phyloP scores from a whole-genome alignment of 2,888 invertebrate species.

The Lochmaea capreae region DNA sequence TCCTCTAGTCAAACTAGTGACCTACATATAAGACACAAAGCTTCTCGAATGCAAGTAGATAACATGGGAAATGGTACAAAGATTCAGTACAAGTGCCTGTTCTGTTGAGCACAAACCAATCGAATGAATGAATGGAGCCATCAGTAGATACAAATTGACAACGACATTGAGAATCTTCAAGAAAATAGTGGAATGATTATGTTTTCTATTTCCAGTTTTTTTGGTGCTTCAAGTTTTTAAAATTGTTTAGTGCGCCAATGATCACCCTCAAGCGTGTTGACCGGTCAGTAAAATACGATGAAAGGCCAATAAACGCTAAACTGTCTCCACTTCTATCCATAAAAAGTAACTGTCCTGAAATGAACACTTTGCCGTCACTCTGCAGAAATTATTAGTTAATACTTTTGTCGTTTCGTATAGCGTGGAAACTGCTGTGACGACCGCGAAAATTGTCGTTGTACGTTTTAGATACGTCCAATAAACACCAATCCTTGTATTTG shows the following conservation, averaged over 20 bases:
- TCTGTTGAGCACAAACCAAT: too few relatives aligned
- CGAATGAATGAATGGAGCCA: too few relatives aligned
- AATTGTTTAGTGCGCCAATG: not conserved
- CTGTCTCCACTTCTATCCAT: conserved; percentile 57
- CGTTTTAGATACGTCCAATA: conserved; percentile 32
- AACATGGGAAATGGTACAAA: too few relatives aligned
- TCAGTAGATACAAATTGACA: too few relatives aligned
- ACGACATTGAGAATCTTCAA: too few relatives aligned
- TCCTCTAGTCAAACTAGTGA: too few relatives aligned
- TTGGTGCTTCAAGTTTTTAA: conserved; percentile 34
- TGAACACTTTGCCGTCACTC: conserved; percentile 53
- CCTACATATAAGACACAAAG: too few relatives aligned
- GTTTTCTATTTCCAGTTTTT: not conserved
- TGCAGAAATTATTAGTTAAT: conserved; percentile 54
- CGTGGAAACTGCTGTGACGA: conserved; percentile 31
- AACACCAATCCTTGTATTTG: conserved; percentile 22
- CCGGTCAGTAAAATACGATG: conserved; percentile 46
- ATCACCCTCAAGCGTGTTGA: conserved; percentile 23
- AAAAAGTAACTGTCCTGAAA: conserved; percentile 58
- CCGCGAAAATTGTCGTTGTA: conserved; percentile 32
- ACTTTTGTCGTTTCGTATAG: conserved; percentile 45
- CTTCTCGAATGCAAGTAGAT: too few relatives aligned
- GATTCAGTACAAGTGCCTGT: too few relatives aligned
- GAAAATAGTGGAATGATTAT: too few relatives aligned
- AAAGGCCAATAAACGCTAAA: conserved; percentile 59